These are phyloP conservation scores for Drosophila setosimentum DNA, from an alignment of 2,888 invertebrate genomes.

Conservation along the genomic window DNA sequence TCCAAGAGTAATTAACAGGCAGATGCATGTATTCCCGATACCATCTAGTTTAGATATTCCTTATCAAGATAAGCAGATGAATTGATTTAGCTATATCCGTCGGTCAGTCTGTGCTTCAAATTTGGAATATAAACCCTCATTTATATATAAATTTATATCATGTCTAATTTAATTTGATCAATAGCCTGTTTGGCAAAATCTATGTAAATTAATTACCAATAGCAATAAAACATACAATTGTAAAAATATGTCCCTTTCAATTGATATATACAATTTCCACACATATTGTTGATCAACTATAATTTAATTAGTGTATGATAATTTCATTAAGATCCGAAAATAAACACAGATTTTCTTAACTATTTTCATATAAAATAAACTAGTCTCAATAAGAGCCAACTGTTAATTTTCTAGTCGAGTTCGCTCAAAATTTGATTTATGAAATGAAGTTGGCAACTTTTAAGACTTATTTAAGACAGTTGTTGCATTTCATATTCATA, in stretches of 20 bases:
- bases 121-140: neutral
- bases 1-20: too few species aligned
- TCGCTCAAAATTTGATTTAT: too few species aligned
- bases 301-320: too few species aligned
- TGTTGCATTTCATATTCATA: neutral
- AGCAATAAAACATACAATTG: neutral
- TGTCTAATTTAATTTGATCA: too few species aligned
- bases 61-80: neutral
- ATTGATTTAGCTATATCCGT: neutral
- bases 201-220: neutral
- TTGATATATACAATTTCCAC: neutral
- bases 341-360: neutral
- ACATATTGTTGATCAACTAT: too few species aligned
- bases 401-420: too few species aligned
- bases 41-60: neutral
- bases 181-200: neutral
- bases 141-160: too few species aligned
- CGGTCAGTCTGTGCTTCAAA: too few species aligned
- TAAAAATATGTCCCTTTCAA: neutral
- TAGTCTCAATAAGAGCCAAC: too few species aligned
- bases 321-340: too few species aligned
- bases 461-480: neutral
- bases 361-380: neutral
- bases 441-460: fast-evolving
- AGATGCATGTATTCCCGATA: neutral